phyloP scores from a whole-genome alignment of 2,797 vertebrate genomes.

The Darevskia nairensis region DNA sequence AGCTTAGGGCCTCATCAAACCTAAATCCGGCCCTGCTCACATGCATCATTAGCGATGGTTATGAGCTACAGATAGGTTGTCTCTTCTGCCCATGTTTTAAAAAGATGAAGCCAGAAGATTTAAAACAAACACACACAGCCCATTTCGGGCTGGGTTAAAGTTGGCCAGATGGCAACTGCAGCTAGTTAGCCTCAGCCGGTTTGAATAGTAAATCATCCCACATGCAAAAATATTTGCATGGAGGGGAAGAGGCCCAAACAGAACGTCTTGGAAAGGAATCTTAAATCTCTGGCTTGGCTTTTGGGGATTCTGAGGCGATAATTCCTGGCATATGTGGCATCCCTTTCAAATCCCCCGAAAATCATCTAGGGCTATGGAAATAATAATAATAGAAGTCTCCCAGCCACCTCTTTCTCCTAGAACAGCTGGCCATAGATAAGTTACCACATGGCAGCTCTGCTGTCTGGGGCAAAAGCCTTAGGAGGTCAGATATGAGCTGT shows the following conservation, averaged over 20 bases:
- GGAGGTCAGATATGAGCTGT: not conserved
- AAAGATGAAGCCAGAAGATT: not conserved
- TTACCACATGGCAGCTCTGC: not conserved
- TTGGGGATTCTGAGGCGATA: not conserved
- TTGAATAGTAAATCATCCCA: not conserved
- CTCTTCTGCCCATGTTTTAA: not conserved
- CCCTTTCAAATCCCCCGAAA: not conserved
- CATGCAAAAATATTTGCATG: not conserved
- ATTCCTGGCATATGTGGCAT: not conserved
- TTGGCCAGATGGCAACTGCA: not conserved
- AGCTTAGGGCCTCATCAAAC: too few species aligned
- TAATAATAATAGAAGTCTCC: not conserved
- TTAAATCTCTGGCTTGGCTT: not conserved
- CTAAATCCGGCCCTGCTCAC: not conserved
- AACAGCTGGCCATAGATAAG: not conserved
- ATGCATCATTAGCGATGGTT: not conserved
- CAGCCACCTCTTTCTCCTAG: not conserved
- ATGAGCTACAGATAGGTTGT: not conserved
- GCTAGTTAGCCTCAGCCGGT: not conserved
- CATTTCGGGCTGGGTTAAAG: not conserved
- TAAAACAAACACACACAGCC: not conserved
- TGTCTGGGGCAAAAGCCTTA: not conserved
- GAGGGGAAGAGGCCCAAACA: too few species aligned
- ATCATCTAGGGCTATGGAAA: not conserved
- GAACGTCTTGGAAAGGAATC: not conserved